These are phyloP conservation scores for Rhombomys opimus DNA, from an alignment of 2,113 vertebrate genomes.

Conservation along the genomic window DNA sequence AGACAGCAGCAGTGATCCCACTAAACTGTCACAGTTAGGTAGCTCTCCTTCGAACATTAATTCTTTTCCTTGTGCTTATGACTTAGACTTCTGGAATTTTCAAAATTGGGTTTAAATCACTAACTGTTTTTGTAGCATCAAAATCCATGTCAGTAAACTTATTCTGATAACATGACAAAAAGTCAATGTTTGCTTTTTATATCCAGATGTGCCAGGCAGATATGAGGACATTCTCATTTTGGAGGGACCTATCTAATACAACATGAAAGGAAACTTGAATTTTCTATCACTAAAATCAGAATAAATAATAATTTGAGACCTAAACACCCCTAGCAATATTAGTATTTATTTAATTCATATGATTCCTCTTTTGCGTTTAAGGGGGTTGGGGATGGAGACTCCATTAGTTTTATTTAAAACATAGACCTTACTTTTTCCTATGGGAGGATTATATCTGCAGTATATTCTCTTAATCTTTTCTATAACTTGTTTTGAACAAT, in stretches of 20 bases:
- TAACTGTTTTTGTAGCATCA: not conserved
- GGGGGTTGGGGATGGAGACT: not conserved
- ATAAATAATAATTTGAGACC: not conserved
- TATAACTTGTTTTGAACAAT: not conserved
- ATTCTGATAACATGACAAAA: not conserved
- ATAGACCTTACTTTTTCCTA: not conserved
- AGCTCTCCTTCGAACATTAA: not conserved
- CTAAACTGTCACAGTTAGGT: constrained; percentile 33
- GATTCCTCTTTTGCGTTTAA: not conserved
- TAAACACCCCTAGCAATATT: not conserved
- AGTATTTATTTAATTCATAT: constrained; percentile 45
- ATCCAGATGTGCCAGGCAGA: not conserved
- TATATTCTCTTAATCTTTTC: not conserved
- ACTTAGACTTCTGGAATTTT: not conserved
- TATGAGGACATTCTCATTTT: not conserved
- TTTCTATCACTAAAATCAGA: not conserved
- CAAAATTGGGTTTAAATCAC: not conserved
- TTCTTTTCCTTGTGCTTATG: constrained; percentile 28
- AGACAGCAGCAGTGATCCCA: constrained; percentile 50
- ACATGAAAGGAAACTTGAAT: not conserved
- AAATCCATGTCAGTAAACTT: not conserved
- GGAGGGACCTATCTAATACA: not conserved
- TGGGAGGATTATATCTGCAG: not conserved
- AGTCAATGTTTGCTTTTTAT: not conserved
- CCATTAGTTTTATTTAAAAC: not conserved